phyloP scores from a whole-genome alignment of 1,140 invertebrate species.

The Heterodera schachtii region DNA sequence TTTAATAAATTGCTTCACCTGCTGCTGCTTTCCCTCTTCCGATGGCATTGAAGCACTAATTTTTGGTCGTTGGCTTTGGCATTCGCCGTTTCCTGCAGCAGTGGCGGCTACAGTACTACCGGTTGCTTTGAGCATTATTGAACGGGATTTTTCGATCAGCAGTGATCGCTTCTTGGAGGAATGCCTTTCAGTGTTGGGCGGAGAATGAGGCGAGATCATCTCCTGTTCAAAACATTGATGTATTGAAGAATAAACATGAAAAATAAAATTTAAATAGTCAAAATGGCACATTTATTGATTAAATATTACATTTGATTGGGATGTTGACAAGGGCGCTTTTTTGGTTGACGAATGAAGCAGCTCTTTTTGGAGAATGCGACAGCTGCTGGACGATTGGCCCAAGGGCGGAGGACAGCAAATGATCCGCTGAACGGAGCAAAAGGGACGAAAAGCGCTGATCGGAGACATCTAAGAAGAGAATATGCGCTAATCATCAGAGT shows the following conservation, averaged over 20 bases:
- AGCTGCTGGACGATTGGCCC: constrained; percentile 1
- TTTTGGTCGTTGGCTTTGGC: neutral
- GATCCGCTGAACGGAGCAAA: constrained; percentile 40
- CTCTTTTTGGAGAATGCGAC: constrained; percentile 24
- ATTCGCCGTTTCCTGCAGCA: neutral
- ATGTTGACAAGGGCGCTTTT: neutral
- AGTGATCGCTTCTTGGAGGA: constrained; percentile 10
- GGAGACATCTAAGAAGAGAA: constrained; percentile 35
- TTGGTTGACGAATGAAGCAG: constrained; percentile 15
- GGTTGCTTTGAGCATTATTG: constrained; percentile 1
- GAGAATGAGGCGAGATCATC: neutral
- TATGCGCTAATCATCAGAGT: constrained; percentile 5
- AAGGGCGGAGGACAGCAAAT: constrained; percentile 28
- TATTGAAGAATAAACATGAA: no score
- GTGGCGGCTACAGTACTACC: neutral
- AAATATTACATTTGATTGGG: neutral
- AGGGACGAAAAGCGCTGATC: constrained; percentile 48
- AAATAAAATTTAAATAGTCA: neutral
- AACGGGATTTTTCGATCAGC: neutral
- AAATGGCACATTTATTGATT: neutral
- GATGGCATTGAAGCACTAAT: neutral
- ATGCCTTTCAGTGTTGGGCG: no score
- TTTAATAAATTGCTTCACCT: neutral
- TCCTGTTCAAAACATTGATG: neutral
- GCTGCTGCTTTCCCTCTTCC: neutral